Base-by-base conservation (phyloP, 2,797 vertebrate species). In the Bradypodion ventrale region DNA sequence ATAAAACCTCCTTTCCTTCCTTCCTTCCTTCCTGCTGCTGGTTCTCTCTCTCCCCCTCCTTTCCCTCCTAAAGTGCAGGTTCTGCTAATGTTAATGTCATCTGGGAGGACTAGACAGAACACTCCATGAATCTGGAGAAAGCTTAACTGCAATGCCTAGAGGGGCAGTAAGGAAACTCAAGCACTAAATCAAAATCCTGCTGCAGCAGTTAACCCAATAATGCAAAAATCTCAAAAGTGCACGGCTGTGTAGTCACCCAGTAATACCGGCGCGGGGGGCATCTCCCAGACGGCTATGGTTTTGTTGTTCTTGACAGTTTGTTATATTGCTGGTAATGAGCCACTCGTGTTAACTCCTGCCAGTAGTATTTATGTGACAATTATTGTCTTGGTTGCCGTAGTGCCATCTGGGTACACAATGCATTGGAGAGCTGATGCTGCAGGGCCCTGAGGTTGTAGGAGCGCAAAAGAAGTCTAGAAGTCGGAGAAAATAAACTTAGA, bases 141-240 rank as follows among this genome's bases (percentile, higher is more conserved):
- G 62, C 46, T 83, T 75, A 32, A 32, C 76, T 87, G 77, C 32
- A 42, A 15, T 75, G 76, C 85, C 85, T 82, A 46, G 37, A 81
- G 66, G 66, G 46, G 60, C 66, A n/a, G 74, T 23, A 37, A 76
- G 66, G 59, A 77, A 73, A 76, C 23, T n/a, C 59, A 59, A 32
- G 77, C 59, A 40, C 60, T 68, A 65, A 82, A 66, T 84, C 66
- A 46, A 73, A 81, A 66, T 32, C 78, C 21, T 77, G 66, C 60
- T 56, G 59, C 46, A 37, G 60, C 23, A 27, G 23, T 37, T n/a
- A 46, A 78, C 9, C 46, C 82, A 69, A 62, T 65, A 52, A n/a
- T 65, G 74, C n/a, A 72, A 63, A 63, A 49, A 29, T 76, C 63
- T 65, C 59, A 19, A 84, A 79, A 63, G 5, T 44, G 13, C 52